Base-by-base conservation (phyloP, 2,888 invertebrate genomes). In the Omphaloscelis lunosa region DNA sequence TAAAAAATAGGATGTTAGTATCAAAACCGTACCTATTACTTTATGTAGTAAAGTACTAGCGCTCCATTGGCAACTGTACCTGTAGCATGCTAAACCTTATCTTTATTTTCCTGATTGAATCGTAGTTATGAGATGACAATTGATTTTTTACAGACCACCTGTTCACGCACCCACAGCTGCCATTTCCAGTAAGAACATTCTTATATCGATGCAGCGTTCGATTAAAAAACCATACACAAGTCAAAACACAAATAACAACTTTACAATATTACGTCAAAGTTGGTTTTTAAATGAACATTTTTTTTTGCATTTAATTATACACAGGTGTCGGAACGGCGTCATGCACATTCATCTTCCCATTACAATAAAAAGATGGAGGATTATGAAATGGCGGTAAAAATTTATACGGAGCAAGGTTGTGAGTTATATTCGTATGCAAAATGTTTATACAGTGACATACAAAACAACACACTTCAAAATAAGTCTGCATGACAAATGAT, bases 311-410 rank as follows among this genome's bases (percentile, higher is more conserved):
- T 70, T 70, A 58, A 56, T 72, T 74, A 59, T 11, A 86, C 83
- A 84, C 83, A 84, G 82, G 85, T 86, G 78, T 65, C 72, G 68
- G 80, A 63, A 70, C 88, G 88, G 87, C 89, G 89, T 90, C 89
- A 89, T 79, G 62, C 59, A 66, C 72, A 78, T 86, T 82, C 88
- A 89, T 90, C 89, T 88, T 83, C 77, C 67, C 72, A 78, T 75
- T 84, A 83, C 82, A 86, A 86, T 89, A 84, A 88, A 86, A 70
- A 72, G 78, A 80, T 85, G 76, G 66, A 79, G 79, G 84, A 88
- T 87, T 86, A 85, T 76, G 79, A 77, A 76, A 75, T 51, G 63
- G 39, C 23, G 53, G 62, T 59, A 45, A 75, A 83, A 74, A 76
- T 65, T n/a, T 75, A 79, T 70, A 45, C 45, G 1, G 72, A 53